phyloP scores from a whole-genome alignment of 2,113 vertebrate species.

The Microtus pennsylvanicus region DNA sequence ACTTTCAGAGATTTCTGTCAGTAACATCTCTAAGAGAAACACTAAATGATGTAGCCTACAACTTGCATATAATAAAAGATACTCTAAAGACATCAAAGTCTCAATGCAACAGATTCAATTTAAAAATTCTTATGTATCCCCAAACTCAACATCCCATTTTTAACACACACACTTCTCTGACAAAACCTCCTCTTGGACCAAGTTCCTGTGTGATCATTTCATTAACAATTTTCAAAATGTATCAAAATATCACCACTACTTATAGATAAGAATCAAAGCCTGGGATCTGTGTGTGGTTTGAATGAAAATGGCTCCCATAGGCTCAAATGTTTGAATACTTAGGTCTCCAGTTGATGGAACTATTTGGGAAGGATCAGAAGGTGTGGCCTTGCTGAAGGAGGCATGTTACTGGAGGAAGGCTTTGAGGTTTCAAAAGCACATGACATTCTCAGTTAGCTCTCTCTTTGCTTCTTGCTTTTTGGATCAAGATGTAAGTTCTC shows the following conservation, averaged over 20 bases:
- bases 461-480: background rate
- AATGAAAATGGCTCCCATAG: background rate
- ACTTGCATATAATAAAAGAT: conserved; percentile 21
- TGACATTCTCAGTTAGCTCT: background rate
- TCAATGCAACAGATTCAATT: conserved; percentile 26
- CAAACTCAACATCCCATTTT: conserved; percentile 29
- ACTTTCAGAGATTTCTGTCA: conserved; percentile 21
- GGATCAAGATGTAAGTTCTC: background rate
- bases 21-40: background rate
- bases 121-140: conserved; percentile 12
- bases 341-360: background rate
- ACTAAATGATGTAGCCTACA: conserved; percentile 15
- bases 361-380: background rate
- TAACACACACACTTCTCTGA: background rate
- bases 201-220: conserved; percentile 1
- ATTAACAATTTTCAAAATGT: background rate
- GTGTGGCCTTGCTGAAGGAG: background rate
- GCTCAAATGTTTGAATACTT: background rate
- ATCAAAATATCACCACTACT: background rate
- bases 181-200: background rate
- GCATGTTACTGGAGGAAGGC: background rate
- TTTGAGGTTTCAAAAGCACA: background rate
- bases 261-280: background rate
- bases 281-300: background rate
- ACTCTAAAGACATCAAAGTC: background rate